These are phyloP conservation scores for Cotesia congregata DNA, from an alignment of 2,888 invertebrate genomes.

Conservation along the genomic window DNA sequence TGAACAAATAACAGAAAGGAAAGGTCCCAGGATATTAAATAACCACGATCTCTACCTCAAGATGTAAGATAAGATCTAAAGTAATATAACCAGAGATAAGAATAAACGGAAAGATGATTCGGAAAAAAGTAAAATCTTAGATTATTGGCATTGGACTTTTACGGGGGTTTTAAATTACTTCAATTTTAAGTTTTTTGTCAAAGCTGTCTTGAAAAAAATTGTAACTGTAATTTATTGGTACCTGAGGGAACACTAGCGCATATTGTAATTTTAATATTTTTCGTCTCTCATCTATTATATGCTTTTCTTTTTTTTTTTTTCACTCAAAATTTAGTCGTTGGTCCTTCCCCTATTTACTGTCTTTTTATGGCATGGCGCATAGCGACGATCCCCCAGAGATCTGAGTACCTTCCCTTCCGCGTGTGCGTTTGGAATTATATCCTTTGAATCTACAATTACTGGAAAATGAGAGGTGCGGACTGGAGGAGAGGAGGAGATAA, in stretches of 20 bases:
- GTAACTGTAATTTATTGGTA: slow-evolving; percentile 4
- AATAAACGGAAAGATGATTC: background rate
- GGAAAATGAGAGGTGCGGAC: slow-evolving; percentile 49
- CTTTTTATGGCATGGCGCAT: slow-evolving; percentile 6
- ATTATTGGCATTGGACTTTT: background rate
- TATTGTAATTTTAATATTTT: slow-evolving; percentile 11
- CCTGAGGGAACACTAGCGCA: background rate
- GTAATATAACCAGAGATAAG: slow-evolving; percentile 2
- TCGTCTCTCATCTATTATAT: background rate
- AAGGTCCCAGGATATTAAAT: slow-evolving; percentile 50
- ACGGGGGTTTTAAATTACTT: background rate
- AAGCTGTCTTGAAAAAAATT: background rate
- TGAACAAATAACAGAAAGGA: slow-evolving; percentile 7
- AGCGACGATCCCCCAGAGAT: slow-evolving; percentile 51
- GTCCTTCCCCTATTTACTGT: background rate
- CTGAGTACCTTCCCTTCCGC: slow-evolving; percentile 34
- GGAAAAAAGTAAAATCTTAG: background rate
- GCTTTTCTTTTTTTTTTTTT: slow-evolving; percentile 35
- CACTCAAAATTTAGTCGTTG: slow-evolving; percentile 16
- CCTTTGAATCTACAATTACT: slow-evolving; percentile 71
- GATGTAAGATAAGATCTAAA: slow-evolving; percentile 46
- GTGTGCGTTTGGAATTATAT: slow-evolving; percentile 63
- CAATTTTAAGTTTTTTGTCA: background rate
- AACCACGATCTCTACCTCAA: slow-evolving; percentile 67
- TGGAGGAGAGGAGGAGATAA: slow-evolving; percentile 7